These are phyloP conservation scores for Silurus glanis DNA, from an alignment of 2,113 vertebrate genomes.

Conservation along the genomic window DNA sequence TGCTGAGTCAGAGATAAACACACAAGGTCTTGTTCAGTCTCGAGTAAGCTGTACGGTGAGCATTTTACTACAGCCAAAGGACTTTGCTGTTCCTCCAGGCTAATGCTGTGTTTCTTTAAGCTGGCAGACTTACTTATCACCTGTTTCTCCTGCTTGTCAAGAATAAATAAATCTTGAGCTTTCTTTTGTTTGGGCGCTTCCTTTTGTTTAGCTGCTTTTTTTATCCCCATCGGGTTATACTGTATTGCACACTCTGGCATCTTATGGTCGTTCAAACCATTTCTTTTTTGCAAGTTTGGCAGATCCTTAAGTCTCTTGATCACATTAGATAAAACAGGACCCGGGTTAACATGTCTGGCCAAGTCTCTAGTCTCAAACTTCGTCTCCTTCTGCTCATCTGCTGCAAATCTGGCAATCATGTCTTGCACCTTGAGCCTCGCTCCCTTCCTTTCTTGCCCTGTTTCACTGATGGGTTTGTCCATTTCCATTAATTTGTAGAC, in stretches of 20 bases:
- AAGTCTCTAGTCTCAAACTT: constrained; percentile 25
- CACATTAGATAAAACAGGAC: constrained; percentile 70
- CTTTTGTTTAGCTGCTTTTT: background rate
- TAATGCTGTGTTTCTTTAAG: constrained; percentile 26
- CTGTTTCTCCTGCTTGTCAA: constrained; percentile 43
- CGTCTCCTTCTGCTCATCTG: constrained; percentile 74
- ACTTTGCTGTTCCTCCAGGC: constrained; percentile 20
- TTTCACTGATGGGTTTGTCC: constrained; percentile 40
- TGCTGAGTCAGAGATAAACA: background rate
- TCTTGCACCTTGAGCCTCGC: constrained; percentile 73
- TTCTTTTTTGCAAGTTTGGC: background rate
- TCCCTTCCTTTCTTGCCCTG: constrained; percentile 50
- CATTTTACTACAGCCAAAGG: background rate
- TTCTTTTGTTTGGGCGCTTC: background rate
- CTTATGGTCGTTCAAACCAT: constrained; percentile 54
- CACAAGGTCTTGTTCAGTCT: constrained; percentile 1
- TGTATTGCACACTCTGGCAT: background rate
- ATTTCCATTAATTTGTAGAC: background rate
- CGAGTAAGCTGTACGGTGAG: constrained; percentile 13
- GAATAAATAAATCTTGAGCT: constrained; percentile 21
- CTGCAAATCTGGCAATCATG: constrained; percentile 80
- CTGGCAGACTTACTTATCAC: background rate
- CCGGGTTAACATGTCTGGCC: constrained; percentile 62
- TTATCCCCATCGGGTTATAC: background rate
- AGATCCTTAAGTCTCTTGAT: constrained; percentile 61